phyloP scores from a whole-genome alignment of 2,888 invertebrate genomes.

The Yponomeuta malinellus region DNA sequence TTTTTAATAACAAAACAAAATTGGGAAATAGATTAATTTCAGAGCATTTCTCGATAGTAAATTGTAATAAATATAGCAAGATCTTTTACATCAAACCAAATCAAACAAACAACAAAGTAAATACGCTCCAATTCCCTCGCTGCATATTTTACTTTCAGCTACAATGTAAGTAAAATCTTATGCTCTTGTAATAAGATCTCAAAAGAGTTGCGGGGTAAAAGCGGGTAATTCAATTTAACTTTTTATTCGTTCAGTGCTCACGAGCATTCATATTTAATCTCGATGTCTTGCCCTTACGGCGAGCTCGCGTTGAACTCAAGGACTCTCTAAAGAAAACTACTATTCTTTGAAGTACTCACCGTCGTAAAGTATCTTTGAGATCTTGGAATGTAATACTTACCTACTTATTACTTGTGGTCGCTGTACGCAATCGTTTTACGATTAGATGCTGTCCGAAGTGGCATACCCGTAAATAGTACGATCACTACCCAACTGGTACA shows the following conservation, averaged over 20 bases:
- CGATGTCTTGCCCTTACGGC: not conserved
- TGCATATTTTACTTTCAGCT: not conserved
- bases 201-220: not conserved
- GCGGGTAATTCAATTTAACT: conserved; percentile 10
- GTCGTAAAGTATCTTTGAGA: too few relatives aligned
- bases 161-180: not conserved
- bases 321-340: not conserved
- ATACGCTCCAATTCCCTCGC: not conserved
- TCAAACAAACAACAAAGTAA: not conserved
- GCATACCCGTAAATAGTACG: too few relatives aligned
- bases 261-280: conserved; percentile 8
- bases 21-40: too few relatives aligned
- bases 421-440: too few relatives aligned
- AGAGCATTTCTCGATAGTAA: too few relatives aligned
- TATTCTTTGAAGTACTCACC: not conserved
- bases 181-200: not conserved
- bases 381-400: too few relatives aligned
- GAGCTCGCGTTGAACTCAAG: not conserved
- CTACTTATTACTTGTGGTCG: too few relatives aligned
- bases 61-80: too few relatives aligned
- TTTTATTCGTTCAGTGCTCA: not conserved
- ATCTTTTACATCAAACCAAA: not conserved
- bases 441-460: too few relatives aligned
- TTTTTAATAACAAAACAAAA: too few relatives aligned
- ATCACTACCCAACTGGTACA: too few relatives aligned